Evolutionary conservation across 2,888 invertebrate genomes (phyloP).

Genomic region (Drosophila colorata): DNA sequence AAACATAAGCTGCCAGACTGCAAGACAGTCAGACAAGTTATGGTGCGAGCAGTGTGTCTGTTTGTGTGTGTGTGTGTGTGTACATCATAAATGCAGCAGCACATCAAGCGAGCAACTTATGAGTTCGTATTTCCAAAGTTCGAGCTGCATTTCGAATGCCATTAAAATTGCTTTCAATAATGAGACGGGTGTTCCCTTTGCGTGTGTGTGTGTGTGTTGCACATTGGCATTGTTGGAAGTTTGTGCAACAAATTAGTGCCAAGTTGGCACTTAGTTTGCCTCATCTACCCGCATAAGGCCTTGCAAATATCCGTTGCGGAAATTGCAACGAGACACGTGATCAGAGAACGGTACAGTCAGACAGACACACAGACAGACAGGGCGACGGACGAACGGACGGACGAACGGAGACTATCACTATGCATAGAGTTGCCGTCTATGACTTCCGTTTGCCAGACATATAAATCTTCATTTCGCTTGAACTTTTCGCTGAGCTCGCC

Average conservation of each 20-base stretch:
- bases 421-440: slow-evolving; percentile 55
- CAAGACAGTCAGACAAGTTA: slow-evolving; percentile 21
- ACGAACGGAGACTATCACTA: slow-evolving; percentile 38
- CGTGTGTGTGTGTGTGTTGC: slow-evolving; percentile 11
- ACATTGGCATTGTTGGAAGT: slow-evolving; percentile 53
- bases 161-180: slow-evolving; percentile 67
- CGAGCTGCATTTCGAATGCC: slow-evolving; percentile 50
- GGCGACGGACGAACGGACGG: background rate
- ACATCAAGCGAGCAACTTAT: slow-evolving; percentile 20
- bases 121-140: slow-evolving; percentile 31
- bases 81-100: slow-evolving; percentile 53
- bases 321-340: slow-evolving; percentile 80
- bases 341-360: slow-evolving; percentile 33
- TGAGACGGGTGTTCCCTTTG: slow-evolving; percentile 31
- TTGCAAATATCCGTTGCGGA: slow-evolving; percentile 76
- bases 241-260: slow-evolving; percentile 73
- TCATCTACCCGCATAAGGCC: slow-evolving; percentile 40
- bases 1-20: slow-evolving; percentile 71
- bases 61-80: slow-evolving; percentile 3
- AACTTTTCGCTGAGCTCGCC: slow-evolving; percentile 65
- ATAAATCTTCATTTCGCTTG: slow-evolving; percentile 78
- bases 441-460: slow-evolving; percentile 76
- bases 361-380: background rate
- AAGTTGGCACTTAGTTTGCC: slow-evolving; percentile 67
- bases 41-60: slow-evolving; percentile 4